Evolutionary conservation across 2,113 vertebrate genomes (phyloP).

Genomic region (Pithys albifrons): DNA sequence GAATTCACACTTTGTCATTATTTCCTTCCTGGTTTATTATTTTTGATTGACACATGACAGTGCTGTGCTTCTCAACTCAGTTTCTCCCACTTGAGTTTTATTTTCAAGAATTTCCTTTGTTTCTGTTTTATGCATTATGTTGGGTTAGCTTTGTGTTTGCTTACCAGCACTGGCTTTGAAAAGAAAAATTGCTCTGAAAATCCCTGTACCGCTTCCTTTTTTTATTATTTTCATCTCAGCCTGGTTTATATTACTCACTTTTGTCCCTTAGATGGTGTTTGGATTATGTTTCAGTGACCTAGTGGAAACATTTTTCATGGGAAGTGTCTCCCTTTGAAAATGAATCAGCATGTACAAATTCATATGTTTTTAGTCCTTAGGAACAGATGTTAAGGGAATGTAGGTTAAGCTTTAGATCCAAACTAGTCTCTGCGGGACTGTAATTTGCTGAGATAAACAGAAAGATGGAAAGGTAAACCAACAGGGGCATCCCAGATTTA

Average conservation of each 20-base stretch:
- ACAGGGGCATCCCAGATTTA: constrained; percentile 45
- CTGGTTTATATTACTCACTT: neutral
- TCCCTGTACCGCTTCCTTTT: neutral
- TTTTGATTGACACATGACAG: neutral
- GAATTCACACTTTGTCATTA: neutral
- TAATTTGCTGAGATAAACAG: constrained; percentile 55
- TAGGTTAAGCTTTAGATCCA: constrained; percentile 54
- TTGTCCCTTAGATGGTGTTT: neutral
- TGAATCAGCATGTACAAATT: constrained; percentile 22
- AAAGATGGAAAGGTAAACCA: constrained; percentile 39
- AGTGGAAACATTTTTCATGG: neutral
- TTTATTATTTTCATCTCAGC: neutral
- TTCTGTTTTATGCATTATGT: neutral
- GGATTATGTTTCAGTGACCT: neutral
- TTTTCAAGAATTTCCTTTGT: neutral
- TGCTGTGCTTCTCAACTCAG: neutral
- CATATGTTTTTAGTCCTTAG: constrained; percentile 23
- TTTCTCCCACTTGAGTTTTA: neutral
- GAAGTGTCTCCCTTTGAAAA: constrained; percentile 19
- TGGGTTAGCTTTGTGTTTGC: neutral
- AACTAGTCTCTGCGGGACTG: constrained; percentile 34
- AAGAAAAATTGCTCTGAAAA: neutral
- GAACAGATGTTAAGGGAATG: constrained; percentile 49
- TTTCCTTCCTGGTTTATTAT: neutral
- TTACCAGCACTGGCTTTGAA: neutral